These are phyloP conservation scores for Pampusana beccarii DNA, from an alignment of 2,113 vertebrate species.

Conservation along the genomic window DNA sequence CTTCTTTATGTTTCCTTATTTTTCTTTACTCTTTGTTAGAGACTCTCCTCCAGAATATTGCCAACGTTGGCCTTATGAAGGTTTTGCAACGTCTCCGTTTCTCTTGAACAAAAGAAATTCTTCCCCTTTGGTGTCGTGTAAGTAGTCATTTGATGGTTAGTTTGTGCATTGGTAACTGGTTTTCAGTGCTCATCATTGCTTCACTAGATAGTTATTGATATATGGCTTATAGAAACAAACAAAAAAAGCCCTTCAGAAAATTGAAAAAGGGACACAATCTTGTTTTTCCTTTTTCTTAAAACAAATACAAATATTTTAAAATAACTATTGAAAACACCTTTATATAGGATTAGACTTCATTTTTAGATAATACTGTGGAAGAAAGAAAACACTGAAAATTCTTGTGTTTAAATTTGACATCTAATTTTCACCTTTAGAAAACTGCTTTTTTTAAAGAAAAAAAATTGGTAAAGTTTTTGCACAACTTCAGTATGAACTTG, in stretches of 20 bases:
- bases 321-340: no score
- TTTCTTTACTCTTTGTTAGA: not conserved
- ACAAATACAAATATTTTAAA: no score
- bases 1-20: not conserved
- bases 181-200: not conserved
- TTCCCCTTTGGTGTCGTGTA: not conserved
- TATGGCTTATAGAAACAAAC: not conserved
- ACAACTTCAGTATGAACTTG: no score
- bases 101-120: not conserved
- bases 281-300: no score
- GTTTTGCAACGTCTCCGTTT: not conserved
- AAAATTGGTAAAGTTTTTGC: no score
- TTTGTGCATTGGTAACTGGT: not conserved
- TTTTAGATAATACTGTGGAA: no score
- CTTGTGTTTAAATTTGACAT: no score
- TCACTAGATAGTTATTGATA: not conserved
- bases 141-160: not conserved
- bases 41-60: not conserved
- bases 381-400: no score
- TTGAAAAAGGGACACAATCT: not conserved
- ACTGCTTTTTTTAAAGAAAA: no score
- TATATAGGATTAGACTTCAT: no score
- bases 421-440: no score
- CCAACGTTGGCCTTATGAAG: not conserved
- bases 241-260: not conserved